Conservation (phyloP, 2,888 invertebrate species). For the Trilocha varians region DNA sequence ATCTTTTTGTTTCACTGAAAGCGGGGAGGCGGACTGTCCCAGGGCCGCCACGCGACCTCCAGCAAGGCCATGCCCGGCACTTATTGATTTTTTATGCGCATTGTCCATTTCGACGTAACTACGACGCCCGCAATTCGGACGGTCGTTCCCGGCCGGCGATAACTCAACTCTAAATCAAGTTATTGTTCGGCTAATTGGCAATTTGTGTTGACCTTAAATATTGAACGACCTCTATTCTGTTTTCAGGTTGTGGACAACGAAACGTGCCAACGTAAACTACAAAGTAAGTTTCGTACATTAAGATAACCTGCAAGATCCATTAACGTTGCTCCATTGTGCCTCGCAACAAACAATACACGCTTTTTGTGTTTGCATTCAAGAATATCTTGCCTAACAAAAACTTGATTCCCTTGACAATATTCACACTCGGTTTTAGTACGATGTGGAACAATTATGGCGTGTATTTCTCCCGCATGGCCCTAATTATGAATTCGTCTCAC, state of each 20-base stretch:
- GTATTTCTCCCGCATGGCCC: conserved; percentile 9
- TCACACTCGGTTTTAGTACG: background rate
- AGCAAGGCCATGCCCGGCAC: conserved; percentile 63
- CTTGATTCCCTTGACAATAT: no score
- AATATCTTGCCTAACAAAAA: no score
- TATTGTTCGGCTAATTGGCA: background rate
- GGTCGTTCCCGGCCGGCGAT: background rate
- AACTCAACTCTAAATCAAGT: background rate
- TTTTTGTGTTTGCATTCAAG: no score
- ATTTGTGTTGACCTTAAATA: background rate
- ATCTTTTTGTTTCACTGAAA: conserved; percentile 18
- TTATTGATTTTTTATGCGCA: conserved; percentile 72
- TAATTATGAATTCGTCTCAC: conserved; percentile 29
- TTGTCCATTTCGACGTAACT: conserved; percentile 56
- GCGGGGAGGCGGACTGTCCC: conserved; percentile 28
- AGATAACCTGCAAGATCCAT: no score
- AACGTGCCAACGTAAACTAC: conserved; percentile 19
- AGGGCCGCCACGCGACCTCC: conserved; percentile 52
- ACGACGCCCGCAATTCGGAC: conserved; percentile 24
- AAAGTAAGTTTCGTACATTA: conserved; percentile 24
- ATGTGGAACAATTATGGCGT: background rate
- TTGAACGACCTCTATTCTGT: conserved; percentile 3
- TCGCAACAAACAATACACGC: no score
- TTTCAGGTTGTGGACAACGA: conserved; percentile 25
- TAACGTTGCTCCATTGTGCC: no score